Evolutionary conservation across 2,888 invertebrate genomes (phyloP).

Genomic region (Carpatolechia fugitivella): DNA sequence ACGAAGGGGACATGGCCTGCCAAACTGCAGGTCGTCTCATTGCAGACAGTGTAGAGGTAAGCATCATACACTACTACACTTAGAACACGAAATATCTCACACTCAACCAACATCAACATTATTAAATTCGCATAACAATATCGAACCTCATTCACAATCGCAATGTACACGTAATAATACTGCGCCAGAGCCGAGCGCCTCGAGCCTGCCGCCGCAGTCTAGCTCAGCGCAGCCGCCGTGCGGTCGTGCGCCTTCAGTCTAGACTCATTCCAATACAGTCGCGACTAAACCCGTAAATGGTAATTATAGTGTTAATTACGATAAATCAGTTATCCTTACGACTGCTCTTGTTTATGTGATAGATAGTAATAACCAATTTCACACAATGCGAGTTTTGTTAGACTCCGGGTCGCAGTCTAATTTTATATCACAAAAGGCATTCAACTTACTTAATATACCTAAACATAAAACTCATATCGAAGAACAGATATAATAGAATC

Average conservation of each 20-base stretch:
- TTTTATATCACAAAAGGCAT: background rate
- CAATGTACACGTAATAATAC: background rate
- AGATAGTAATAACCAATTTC: background rate
- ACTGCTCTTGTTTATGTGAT: background rate
- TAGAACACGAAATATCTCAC: background rate
- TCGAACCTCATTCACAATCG: background rate
- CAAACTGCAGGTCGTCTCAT: slow-evolving; percentile 11
- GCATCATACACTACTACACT: slow-evolving; percentile 17
- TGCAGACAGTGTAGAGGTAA: slow-evolving; percentile 16
- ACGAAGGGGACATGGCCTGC: slow-evolving; percentile 9
- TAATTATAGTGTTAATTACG: background rate
- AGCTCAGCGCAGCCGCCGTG: no score
- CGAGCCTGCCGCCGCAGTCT: no score
- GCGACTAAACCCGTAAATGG: no score
- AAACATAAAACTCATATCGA: background rate
- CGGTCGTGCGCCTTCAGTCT: no score
- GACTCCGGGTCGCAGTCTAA: background rate
- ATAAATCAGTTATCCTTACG: background rate
- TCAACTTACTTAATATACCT: background rate
- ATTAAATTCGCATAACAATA: background rate
- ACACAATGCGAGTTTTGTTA: background rate
- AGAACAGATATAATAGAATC: background rate
- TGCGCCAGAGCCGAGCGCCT: no score
- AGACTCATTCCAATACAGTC: no score
- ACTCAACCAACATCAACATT: background rate